Base-by-base conservation (phyloP, 1,140 invertebrate species). In the Drosophila nebulosa region DNA sequence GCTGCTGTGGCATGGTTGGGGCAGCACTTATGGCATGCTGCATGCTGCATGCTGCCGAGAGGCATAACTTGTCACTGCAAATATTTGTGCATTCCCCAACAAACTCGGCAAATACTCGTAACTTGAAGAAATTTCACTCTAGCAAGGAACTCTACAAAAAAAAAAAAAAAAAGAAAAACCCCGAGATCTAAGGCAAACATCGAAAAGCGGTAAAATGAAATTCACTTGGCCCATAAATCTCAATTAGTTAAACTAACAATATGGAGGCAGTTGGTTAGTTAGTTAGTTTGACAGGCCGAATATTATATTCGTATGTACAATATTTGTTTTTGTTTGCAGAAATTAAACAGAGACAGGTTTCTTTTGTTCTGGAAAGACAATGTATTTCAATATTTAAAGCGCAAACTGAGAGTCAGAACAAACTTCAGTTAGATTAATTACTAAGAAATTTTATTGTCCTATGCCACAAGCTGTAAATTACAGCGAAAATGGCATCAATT, bases 31-130 rank as follows among this genome's bases (percentile, higher is more conserved):
- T 66, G 18, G 66, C 71, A 74, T 74, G 46, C 27, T 24, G 35
- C 32, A 35, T 24, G 10, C n/a, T n/a, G n/a, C n/a, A n/a, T n/a
- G n/a, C 42, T 68, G 81, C 81, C 80, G 80, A 78, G 83, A 74
- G 74, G 83, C 81, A 85, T 88, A 81, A 78, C 80, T 84, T 79
- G 79, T 84, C 68, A 68, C 53, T 67, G 64, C 58, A 86, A 60
- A 78, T 63, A 64, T 68, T 74, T 69, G 60, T 46, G 39, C 39
- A 46, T 46, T 46, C 39, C 39, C 39, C 39, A 46, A 46, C 22
- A 26, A 16, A 56, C 24, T 42, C n/a, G 26, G 22, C 26, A 27
- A 22, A 50, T 22, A 21, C 39, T 46, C 39, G 39, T 10, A 46
- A 46, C 39, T 46, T 46, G 16, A 46, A 46, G 39, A 46, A 46